Base-by-base conservation (phyloP, 2,888 invertebrate species). In the Epinotia nisella region DNA sequence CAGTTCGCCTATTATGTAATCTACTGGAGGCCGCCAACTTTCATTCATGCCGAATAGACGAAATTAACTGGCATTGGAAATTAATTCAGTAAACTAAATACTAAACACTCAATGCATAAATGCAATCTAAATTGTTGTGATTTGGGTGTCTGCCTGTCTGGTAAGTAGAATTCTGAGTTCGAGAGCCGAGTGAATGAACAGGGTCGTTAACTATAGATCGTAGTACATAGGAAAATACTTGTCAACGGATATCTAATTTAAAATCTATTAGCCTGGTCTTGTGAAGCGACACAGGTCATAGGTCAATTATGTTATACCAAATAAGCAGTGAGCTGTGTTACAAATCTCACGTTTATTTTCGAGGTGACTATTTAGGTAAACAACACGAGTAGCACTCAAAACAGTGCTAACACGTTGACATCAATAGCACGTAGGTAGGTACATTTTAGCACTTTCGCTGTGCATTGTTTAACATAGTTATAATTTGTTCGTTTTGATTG, bases 21-120 rank as follows among this genome's bases (percentile, higher is more conserved):
- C 76, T 73, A 78, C 76, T 84, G 89, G 91, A 93, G 93, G 93
- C 90, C 93, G 88, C 85, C 92, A 90, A 92, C 93, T 93, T 93
- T 93, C 93, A 92, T 93, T 93, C 92, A 93, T 90, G 85, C 83
- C 29, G 29, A 61, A 61, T 70, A 70, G 62, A 73, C 41, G 39
- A 68, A 59, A 60, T 60, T 17, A 45, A 68, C 59, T 29, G 49
- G 49, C 61, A 59, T 58, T 68, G 58, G 69, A 56, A 62, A 68
- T 64, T 53, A 71, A 72, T 67, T 55, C 59, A 41, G 56, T 66
- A 56, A 66, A 66, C 55, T 66, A 56, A 66, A 66, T 41, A 55
- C 55, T 55, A 56, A 66, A 66, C 55, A 55, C 55, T 55, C 65
- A 55, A 65, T 66, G 39, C 66, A 55, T 55, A 56, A 49, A 66